phyloP scores from a whole-genome alignment of 1,140 invertebrate species.

The Dreissena rostriformis region DNA sequence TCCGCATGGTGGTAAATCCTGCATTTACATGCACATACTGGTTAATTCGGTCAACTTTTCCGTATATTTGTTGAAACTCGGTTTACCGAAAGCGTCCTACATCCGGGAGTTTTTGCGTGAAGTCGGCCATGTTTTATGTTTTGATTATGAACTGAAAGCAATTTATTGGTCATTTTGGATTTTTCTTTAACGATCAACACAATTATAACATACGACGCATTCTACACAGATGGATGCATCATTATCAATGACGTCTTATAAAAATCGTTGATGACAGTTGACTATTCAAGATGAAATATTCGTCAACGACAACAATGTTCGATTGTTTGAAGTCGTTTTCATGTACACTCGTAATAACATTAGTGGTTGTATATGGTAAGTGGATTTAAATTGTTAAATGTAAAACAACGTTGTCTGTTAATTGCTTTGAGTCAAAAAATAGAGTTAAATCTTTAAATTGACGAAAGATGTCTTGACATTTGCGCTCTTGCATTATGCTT shows the following conservation, averaged over 20 bases:
- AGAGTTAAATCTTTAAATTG: background rate
- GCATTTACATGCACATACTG: too few species aligned
- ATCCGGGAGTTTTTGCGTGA: conserved; percentile 36
- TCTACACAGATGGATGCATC: conserved; percentile 16
- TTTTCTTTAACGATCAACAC: background rate
- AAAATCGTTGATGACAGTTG: conserved; percentile 23
- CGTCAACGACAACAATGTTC: conserved; percentile 2
- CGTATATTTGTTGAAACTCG: too few species aligned
- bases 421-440: background rate
- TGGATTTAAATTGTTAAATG: background rate
- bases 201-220: background rate
- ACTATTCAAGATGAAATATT: background rate
- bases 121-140: conserved; percentile 57
- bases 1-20: too few species aligned
- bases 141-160: conserved; percentile 14
- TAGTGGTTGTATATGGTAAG: conserved; percentile 44
- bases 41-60: too few species aligned
- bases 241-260: background rate
- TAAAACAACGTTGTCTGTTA: background rate
- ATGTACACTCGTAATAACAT: conserved; percentile 21
- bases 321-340: conserved; percentile 12
- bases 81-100: background rate
- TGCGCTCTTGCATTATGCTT: background rate
- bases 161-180: background rate
- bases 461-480: background rate